These are phyloP conservation scores for Drosophila flavopinicola DNA, from an alignment of 2,888 invertebrate species.

Conservation along the genomic window DNA sequence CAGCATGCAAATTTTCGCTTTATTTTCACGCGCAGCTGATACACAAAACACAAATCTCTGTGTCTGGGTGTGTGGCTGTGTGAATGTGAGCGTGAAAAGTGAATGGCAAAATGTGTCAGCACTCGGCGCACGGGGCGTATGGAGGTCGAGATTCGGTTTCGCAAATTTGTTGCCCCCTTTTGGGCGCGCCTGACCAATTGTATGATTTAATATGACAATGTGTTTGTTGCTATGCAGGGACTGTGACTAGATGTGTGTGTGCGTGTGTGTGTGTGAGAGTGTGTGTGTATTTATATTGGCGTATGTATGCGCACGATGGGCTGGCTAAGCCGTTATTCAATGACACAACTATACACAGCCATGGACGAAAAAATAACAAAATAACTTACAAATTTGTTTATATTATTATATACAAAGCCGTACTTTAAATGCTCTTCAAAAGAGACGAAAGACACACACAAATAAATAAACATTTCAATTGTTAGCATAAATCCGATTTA, in stretches of 20 bases:
- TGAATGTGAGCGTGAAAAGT: slow-evolving; percentile 67
- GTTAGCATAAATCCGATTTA: too few species aligned
- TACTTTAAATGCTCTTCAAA: slow-evolving; percentile 28
- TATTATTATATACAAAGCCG: slow-evolving; percentile 9
- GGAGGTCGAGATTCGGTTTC: slow-evolving; percentile 47
- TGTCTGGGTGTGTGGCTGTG: slow-evolving; percentile 24
- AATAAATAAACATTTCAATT: not conserved
- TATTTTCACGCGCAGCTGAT: slow-evolving; percentile 76
- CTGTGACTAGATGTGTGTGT: slow-evolving; percentile 9
- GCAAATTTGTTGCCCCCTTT: slow-evolving; percentile 49
- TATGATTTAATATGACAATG: slow-evolving; percentile 70
- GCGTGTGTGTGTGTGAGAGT: slow-evolving; percentile 5
- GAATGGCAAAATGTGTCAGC: slow-evolving; percentile 72
- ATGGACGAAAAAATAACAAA: slow-evolving; percentile 23
- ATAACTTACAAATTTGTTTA: slow-evolving; percentile 17
- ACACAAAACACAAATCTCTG: slow-evolving; percentile 47
- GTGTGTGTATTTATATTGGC: slow-evolving; percentile 20
- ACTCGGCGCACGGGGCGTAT: slow-evolving; percentile 28
- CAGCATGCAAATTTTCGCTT: slow-evolving; percentile 61
- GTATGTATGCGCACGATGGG: slow-evolving; percentile 32
- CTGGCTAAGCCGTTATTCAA: slow-evolving; percentile 64
- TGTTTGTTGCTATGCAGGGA: slow-evolving; percentile 29
- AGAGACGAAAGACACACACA: too few species aligned
- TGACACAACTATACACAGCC: slow-evolving; percentile 48
- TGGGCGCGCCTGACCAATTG: slow-evolving; percentile 62